Evolutionary conservation across 1,140 invertebrate genomes (phyloP).

Genomic region (Papilio polytes): DNA sequence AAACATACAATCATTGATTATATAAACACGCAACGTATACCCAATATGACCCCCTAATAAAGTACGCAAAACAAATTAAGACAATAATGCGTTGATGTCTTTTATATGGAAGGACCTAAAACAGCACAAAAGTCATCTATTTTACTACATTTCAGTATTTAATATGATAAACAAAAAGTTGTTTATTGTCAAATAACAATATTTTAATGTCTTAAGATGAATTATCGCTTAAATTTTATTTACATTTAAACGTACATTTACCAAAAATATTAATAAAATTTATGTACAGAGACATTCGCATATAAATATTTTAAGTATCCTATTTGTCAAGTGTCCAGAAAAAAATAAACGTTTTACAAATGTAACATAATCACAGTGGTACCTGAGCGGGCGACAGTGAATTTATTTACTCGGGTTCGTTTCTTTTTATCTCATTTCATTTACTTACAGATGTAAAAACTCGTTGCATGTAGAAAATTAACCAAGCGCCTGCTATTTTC

Average conservation of each 20-base stretch:
- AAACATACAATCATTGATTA: background rate
- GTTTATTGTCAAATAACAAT: too few species aligned
- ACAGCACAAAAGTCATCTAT: background rate
- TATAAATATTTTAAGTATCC: constrained; percentile 13
- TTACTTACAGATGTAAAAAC: constrained; percentile 13
- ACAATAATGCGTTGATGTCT: constrained; percentile 1
- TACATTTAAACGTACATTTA: background rate
- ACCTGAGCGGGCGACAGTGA: background rate
- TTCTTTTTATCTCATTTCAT: constrained; percentile 15
- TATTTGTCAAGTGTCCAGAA: constrained; percentile 13
- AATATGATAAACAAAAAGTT: background rate
- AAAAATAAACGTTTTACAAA: constrained; percentile 25
- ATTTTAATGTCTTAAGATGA: too few species aligned
- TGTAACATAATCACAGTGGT: constrained; percentile 10
- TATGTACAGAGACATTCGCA: background rate
- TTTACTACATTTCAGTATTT: background rate
- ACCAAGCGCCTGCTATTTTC: constrained; percentile 13
- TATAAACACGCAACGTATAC: background rate
- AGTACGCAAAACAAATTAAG: background rate
- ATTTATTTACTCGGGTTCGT: constrained; percentile 10
- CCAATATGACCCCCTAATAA: background rate
- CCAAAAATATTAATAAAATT: constrained; percentile 5
- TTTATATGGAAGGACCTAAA: background rate
- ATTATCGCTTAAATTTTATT: background rate
- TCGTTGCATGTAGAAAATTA: background rate